phyloP scores from a whole-genome alignment of 2,113 vertebrate genomes.

The Solea solea region DNA sequence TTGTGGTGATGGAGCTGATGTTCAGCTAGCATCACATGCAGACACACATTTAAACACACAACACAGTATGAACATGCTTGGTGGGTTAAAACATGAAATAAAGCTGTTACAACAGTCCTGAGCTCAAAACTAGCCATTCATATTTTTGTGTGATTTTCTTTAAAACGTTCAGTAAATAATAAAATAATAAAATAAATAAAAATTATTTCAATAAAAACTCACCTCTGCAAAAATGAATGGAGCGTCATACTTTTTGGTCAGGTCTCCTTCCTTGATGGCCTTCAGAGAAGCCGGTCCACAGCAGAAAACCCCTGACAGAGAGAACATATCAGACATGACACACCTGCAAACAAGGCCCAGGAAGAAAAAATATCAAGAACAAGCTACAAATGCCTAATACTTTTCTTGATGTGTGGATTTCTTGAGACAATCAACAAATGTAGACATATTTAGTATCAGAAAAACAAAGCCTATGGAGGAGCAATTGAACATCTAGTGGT shows the following conservation, averaged over 20 bases:
- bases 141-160: neutral
- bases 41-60: too few relatives aligned
- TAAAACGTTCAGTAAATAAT: too few relatives aligned
- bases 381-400: neutral
- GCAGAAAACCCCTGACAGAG: conserved; percentile 84
- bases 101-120: neutral
- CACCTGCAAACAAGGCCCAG: neutral
- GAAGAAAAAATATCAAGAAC: neutral
- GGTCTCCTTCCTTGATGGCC: conserved; percentile 88
- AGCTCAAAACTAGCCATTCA: neutral
- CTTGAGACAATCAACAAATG: too few relatives aligned
- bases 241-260: conserved; percentile 85
- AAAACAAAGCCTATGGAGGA: too few relatives aligned
- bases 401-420: too few relatives aligned
- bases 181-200: too few relatives aligned
- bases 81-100: too few relatives aligned
- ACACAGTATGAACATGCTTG: too few relatives aligned
- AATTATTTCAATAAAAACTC: conserved; percentile 40
- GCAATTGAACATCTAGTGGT: too few relatives aligned
- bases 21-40: too few relatives aligned
- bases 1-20: too few relatives aligned
- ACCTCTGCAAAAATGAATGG: conserved; percentile 93
- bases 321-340: neutral
- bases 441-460: too few relatives aligned
- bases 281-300: conserved; percentile 88